Base-by-base conservation (phyloP, 2,113 vertebrate genomes). In the Ondatra zibethicus region DNA sequence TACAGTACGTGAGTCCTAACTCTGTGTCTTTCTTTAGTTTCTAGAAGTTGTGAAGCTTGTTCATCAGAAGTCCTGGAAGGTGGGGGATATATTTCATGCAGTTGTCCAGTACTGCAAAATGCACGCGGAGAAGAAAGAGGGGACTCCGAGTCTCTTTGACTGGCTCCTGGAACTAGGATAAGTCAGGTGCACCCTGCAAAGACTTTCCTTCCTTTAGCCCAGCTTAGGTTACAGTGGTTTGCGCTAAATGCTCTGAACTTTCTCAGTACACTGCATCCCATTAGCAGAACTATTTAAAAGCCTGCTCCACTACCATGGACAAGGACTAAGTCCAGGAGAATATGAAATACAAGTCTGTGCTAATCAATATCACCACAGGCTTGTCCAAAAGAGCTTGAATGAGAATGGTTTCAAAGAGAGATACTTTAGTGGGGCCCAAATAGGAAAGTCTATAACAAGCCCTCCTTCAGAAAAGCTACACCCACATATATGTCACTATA, bases 81-180 rank as follows among this genome's bases (percentile, higher is more conserved):
- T 99, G n/a, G 99, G 99, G 0, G 99, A 99, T 91, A 98, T 99
- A 97, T 99, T 99, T 96, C 98, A 99, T 0, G 99, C 99, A 0
- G 99, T 99, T 92, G 98, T 99, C 95, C 99, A 99, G 96, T 99
- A 99, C 98, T 99, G 99, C 98, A 99, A 99, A 95, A 98, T 99
- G 58, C 98, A 98, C 4, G 98, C 99, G 63, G 98, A 99, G 81
- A 96, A 96, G 88, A 98, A 97, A 88, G 98, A 89, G 4, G 91
- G 93, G 52, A 93, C 98, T 19, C 98, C 98, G 3, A 99, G 99
- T 98, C 99, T 99, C 75, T 99, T 99, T 42, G 99, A 99, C 11
- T 99, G 99, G 99, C 99, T 99, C 29, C 97, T 99, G 17, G 99
- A 99, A 94, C 94, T 99, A 82, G 98, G 99, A 97, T 99, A 99